Percentiles rank a stretch among this genome's conserved stretches.
These are phyloP conservation scores for Eretmocerus hayati DNA, from an alignment of 2,888 invertebrate genomes.

Conservation along the genomic window DNA sequence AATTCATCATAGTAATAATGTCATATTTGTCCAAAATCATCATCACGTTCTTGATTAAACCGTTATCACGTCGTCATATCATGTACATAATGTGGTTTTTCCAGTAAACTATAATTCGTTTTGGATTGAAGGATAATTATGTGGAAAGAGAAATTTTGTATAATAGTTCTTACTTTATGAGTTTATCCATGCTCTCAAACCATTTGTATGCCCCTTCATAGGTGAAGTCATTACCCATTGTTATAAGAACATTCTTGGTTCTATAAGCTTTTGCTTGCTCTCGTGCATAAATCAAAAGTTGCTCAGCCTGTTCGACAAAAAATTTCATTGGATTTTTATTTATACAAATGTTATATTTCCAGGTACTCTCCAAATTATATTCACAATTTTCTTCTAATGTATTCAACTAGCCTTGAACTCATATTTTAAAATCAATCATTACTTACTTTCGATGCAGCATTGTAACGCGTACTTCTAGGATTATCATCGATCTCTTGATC, in stretches of 20 bases:
- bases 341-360: background rate
- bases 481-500: constrained; percentile 65
- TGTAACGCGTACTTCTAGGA: constrained; percentile 70
- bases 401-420: background rate
- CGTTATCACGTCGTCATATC: too few species aligned
- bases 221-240: constrained; percentile 90
- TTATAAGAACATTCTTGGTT: constrained; percentile 70
- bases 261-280: constrained; percentile 55
- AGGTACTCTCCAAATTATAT: background rate
- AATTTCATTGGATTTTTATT: too few species aligned
- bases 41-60: too few species aligned
- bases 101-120: too few species aligned
- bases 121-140: too few species aligned
- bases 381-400: background rate
- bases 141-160: background rate
- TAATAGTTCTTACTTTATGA: constrained; percentile 57
- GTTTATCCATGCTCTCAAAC: constrained; percentile 77
- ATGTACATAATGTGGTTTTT: too few species aligned
- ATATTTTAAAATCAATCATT: background rate
- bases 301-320: constrained; percentile 31
- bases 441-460: constrained; percentile 66
- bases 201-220: constrained; percentile 75
- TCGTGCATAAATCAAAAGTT: constrained; percentile 53
- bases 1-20: too few species aligned
- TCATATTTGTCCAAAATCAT: too few species aligned